Base-by-base conservation (phyloP, 2,888 invertebrate species). In the Brachypalpus laphriformis region DNA sequence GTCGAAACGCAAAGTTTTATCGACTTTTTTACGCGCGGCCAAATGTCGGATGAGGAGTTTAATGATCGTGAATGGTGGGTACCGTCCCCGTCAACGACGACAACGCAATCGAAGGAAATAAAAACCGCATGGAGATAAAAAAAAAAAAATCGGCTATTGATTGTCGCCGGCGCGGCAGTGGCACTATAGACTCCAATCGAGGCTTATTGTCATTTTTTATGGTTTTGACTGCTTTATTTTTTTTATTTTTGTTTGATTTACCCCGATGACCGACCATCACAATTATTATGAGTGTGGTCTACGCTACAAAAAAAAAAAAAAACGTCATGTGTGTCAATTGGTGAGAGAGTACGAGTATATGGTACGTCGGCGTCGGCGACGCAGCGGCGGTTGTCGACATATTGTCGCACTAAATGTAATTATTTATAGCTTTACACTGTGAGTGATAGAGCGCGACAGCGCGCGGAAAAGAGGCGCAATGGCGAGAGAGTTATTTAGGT, bases 331-430 rank as follows among this genome's bases (percentile, higher is more conserved):
- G 34, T 54, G 70, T 54, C 59, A 82, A 71, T 42, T 51, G 18
- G 25, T 18, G 56, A 25, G 61, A 37, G 63, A 63, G 70, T 70
- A 28, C 18, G 61, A 5, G n/a, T 42, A 9, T 9, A 34, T 7
- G 31, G n/a, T n/a, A 56, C 45, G 49, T 51, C 51, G 40, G 56
- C 49, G 72, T 51, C 78, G 82, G 51, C 77, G 82, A 65, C 59
- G 59, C 71, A 34, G 20, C 37, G 63, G 74, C 66, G 40, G 54
- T 68, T 61, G 68, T 68, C 80, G 80, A 75, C 83, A 80, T 63
- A 65, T 80, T 85, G 83, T 75, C 83, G 83, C 80, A 80, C 83
- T 75, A 85, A 85, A 70, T 83, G 74, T 80, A 85, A 85, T 85
- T 75, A 85, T 85, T 85, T 85, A 85, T 85, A 80, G 65, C 80